phyloP scores from a whole-genome alignment of 2,888 invertebrate species.

The Sphaerophoria taeniata region DNA sequence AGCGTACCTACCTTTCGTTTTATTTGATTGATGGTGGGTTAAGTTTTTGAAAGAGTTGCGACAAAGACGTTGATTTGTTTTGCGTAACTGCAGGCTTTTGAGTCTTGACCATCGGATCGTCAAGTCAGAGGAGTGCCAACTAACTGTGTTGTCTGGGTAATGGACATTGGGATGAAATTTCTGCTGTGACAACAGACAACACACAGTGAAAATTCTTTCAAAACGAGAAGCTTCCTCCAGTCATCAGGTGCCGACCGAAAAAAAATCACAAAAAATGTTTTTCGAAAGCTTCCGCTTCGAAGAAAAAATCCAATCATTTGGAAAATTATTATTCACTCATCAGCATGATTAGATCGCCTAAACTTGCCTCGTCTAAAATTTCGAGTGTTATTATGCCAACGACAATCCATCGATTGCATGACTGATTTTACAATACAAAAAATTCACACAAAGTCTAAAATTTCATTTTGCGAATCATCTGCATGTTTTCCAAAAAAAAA shows the following conservation, averaged over 20 bases:
- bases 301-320: constrained; percentile 50
- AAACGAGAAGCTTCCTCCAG: no score
- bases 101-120: no score
- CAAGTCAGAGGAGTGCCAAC: no score
- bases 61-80: no score
- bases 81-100: no score
- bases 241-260: no score
- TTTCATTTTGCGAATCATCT: constrained; percentile 41
- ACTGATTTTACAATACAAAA: constrained; percentile 21
- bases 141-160: no score
- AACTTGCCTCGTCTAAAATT: constrained; percentile 43
- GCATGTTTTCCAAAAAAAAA: constrained; percentile 1
- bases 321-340: constrained; percentile 52
- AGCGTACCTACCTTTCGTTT: not conserved
- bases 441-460: not conserved
- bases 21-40: no score
- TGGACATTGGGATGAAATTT: no score
- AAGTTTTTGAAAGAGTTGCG: no score
- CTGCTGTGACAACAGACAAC: no score
- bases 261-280: not conserved
- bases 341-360: constrained; percentile 40
- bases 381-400: constrained; percentile 19
- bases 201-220: no score
- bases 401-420: constrained; percentile 50
- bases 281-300: constrained; percentile 5